Percentiles rank a stretch among this genome's conserved stretches.
Conservation (phyloP, 2,113 vertebrate species). For the Scomber japonicus region DNA sequence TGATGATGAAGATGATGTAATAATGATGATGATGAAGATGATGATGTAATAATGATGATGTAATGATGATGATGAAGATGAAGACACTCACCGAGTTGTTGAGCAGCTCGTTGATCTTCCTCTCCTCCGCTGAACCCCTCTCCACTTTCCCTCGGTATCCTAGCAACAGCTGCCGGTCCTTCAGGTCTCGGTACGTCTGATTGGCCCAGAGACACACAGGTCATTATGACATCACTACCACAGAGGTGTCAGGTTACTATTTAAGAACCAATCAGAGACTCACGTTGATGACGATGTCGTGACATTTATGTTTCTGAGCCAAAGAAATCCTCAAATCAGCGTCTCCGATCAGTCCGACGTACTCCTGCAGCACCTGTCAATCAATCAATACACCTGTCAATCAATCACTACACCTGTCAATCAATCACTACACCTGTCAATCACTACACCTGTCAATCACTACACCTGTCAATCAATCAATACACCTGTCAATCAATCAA, state of each 20-base stretch:
- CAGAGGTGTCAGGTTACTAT: not conserved
- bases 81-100: conserved; percentile 85
- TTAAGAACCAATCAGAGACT: conserved; percentile 48
- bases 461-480: too few relatives aligned
- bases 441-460: too few relatives aligned
- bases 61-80: too few relatives aligned
- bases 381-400: not conserved
- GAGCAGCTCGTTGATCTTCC: conserved; percentile 90
- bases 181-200: conserved; percentile 93
- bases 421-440: too few relatives aligned
- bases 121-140: conserved; percentile 88
- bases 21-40: too few relatives aligned
- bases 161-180: conserved; percentile 92
- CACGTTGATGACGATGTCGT: conserved; percentile 95
- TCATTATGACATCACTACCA: conserved; percentile 1
- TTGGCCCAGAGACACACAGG: conserved; percentile 16
- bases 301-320: conserved; percentile 95
- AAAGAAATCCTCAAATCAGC: conserved; percentile 88
- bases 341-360: conserved; percentile 92
- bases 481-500: too few relatives aligned
- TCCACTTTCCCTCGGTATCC: conserved; percentile 91
- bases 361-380: conserved; percentile 91
- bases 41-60: too few relatives aligned
- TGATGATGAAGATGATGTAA: too few relatives aligned
- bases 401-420: too few relatives aligned